A percentile compares a stretch with the other conserved stretches of the same genome.
These are phyloP conservation scores for Clarias batrachus DNA, from an alignment of 2,113 vertebrate species.

Conservation along the genomic window DNA sequence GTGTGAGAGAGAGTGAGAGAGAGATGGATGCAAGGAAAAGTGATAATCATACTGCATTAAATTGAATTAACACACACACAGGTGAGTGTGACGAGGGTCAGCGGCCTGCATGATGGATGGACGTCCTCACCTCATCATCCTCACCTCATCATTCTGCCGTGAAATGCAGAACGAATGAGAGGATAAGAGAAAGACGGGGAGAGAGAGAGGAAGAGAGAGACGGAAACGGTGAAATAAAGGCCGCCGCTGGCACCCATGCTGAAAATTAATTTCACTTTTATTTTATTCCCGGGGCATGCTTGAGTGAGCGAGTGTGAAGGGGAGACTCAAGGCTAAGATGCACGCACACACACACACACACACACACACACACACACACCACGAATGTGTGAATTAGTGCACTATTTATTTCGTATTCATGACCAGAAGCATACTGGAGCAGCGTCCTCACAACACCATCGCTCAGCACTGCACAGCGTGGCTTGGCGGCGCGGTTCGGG, in stretches of 20 bases:
- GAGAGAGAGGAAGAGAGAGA: conserved; percentile 26
- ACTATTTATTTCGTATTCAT: conserved; percentile 16
- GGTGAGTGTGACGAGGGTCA: conserved; percentile 50
- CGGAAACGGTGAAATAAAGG: background rate
- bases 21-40: conserved; percentile 7
- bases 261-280: conserved; percentile 54
- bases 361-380: background rate
- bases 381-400: background rate
- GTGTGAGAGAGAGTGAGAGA: conserved; percentile 38
- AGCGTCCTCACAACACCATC: background rate
- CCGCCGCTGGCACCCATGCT: conserved; percentile 45
- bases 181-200: background rate
- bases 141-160: conserved; percentile 29
- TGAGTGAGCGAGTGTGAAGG: conserved; percentile 44
- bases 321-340: conserved; percentile 47
- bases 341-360: background rate
- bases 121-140: conserved; percentile 41
- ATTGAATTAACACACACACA: conserved; percentile 51
- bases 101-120: conserved; percentile 51
- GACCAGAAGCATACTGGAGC: background rate
- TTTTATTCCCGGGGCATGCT: conserved; percentile 52
- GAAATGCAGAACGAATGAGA: conserved; percentile 43
- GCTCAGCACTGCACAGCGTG: background rate
- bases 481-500: background rate
- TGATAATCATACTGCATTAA: conserved; percentile 42